These are phyloP conservation scores for Decapterus maruadsi DNA, from an alignment of 2,797 vertebrate species.

Conservation along the genomic window DNA sequence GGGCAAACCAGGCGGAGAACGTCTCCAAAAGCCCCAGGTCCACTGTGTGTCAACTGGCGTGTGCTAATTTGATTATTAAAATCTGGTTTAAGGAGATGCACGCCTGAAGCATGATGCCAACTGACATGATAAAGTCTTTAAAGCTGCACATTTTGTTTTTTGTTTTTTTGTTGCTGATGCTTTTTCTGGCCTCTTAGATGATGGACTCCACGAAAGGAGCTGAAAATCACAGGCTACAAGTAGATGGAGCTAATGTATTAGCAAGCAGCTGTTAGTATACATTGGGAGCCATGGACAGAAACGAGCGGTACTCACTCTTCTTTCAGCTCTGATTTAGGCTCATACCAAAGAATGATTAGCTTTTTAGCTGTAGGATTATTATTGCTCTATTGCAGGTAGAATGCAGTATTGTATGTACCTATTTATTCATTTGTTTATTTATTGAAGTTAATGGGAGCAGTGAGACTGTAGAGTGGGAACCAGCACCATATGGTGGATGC, in stretches of 20 bases:
- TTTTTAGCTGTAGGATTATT: background rate
- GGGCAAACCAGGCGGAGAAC: constrained; percentile 13
- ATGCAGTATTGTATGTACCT: background rate
- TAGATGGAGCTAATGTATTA: background rate
- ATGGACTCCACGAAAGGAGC: background rate
- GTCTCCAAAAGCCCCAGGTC: constrained; percentile 29
- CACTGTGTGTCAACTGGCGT: constrained; percentile 26
- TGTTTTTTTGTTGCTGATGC: background rate
- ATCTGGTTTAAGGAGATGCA: constrained; percentile 31
- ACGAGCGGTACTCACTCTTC: background rate
- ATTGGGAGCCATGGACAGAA: background rate
- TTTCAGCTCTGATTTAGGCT: background rate
- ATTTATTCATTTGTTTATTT: too few relatives aligned
- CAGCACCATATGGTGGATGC: background rate
- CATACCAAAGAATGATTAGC: background rate
- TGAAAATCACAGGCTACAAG: background rate
- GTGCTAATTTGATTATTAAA: constrained; percentile 51
- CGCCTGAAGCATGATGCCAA: background rate
- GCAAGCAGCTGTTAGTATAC: background rate
- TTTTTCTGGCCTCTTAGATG: background rate
- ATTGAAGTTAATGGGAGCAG: too few relatives aligned
- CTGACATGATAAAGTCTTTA: constrained; percentile 16
- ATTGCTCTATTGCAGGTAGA: background rate
- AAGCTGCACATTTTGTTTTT: constrained; percentile 3
- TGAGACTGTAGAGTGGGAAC: too few relatives aligned